Conservation (phyloP, 2,113 vertebrate species). For the Chloropsis hardwickii region DNA sequence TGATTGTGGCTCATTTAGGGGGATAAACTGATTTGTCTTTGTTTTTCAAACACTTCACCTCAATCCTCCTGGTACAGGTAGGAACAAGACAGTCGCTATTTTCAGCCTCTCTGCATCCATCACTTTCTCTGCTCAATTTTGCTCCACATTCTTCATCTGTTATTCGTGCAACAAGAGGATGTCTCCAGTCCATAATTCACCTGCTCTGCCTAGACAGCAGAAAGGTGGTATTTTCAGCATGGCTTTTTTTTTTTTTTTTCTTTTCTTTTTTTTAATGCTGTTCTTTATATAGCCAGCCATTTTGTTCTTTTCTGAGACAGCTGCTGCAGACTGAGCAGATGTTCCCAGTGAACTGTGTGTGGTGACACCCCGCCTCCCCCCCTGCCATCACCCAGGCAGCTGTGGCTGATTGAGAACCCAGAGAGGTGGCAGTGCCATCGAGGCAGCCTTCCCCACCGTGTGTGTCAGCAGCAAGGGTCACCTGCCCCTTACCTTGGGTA, state of each 20-base stretch:
- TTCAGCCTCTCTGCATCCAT: background rate
- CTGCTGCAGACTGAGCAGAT: conserved; percentile 44
- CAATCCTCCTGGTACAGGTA: background rate
- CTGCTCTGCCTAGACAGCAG: conserved; percentile 19
- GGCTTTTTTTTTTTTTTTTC: background rate
- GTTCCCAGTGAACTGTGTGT: conserved; percentile 2
- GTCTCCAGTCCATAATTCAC: background rate
- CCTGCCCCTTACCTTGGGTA: background rate
- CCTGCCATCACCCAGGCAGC: fast-evolving
- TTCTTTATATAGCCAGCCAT: conserved; percentile 35
- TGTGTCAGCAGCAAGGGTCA: background rate
- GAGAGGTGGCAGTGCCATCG: fast-evolving
- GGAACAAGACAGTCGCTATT: background rate
- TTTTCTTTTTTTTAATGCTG: background rate
- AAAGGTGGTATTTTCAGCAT: background rate
- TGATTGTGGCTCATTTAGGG: background rate
- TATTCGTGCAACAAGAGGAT: background rate
- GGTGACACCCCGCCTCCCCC: background rate
- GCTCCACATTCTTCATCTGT: background rate
- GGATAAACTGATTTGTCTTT: background rate
- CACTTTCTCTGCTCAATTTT: background rate
- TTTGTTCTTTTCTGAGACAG: background rate
- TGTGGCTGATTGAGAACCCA: background rate
- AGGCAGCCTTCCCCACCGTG: fast-evolving
- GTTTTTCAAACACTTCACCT: background rate